Conservation (phyloP, 2,888 invertebrate genomes). For the Drosophila trichaetosa region DNA sequence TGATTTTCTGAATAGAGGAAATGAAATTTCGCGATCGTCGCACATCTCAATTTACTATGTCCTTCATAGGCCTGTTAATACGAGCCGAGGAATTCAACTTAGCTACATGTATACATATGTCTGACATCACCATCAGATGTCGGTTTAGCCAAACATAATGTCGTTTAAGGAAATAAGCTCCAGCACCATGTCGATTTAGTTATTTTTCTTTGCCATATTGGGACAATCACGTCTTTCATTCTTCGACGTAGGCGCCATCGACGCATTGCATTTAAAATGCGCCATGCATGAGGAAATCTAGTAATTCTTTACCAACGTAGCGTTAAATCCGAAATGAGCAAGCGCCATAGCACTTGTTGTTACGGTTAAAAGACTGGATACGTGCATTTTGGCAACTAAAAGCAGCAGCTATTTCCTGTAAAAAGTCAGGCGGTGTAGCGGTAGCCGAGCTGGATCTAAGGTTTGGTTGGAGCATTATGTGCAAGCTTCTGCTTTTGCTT, state of each 20-base stretch:
- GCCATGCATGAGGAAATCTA: constrained; percentile 74
- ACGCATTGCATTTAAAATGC: constrained; percentile 48
- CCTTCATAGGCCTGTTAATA: constrained; percentile 1
- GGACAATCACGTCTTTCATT: constrained; percentile 46
- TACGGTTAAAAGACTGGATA: not conserved
- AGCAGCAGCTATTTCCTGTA: constrained; percentile 48
- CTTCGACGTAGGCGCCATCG: constrained; percentile 5
- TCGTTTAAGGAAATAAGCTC: constrained; percentile 63
- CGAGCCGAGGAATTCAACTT: constrained; percentile 18
- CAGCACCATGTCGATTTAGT: constrained; percentile 12
- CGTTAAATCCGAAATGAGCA: constrained; percentile 59
- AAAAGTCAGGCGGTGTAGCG: constrained; percentile 19
- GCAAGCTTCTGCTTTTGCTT: constrained; percentile 21
- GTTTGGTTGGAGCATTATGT: constrained; percentile 14
- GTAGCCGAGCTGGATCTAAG: constrained; percentile 17
- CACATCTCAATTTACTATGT: constrained; percentile 33
- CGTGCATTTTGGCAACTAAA: constrained; percentile 22
- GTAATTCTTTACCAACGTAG: constrained; percentile 76
- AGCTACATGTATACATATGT: not conserved
- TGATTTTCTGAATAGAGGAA: constrained; percentile 60
- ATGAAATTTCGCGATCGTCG: constrained; percentile 78
- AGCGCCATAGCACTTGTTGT: constrained; percentile 13
- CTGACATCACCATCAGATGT: constrained; percentile 7
- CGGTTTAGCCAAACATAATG: constrained; percentile 26
- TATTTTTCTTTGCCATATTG: constrained; percentile 25